phyloP scores from a whole-genome alignment of 2,888 invertebrate genomes.

The Brachypalpus laphriformis region DNA sequence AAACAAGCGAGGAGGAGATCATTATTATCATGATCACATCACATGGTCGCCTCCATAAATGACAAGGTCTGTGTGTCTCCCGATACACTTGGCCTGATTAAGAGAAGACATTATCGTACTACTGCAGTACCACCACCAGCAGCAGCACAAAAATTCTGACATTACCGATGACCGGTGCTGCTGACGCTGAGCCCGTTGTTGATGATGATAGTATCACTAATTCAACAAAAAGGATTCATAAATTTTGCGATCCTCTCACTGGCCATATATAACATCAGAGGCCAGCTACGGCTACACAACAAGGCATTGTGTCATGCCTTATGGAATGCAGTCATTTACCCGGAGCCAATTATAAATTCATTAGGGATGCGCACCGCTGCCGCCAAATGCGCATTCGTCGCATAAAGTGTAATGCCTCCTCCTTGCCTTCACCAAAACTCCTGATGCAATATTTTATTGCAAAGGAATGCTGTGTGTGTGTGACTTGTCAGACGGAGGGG shows the following conservation, averaged over 20 bases:
- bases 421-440: too few relatives aligned
- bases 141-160: too few relatives aligned
- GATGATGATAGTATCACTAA: constrained; percentile 63
- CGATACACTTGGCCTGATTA: constrained; percentile 54
- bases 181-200: constrained; percentile 52
- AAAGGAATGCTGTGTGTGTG: constrained; percentile 44
- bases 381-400: constrained; percentile 62
- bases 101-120: constrained; percentile 59
- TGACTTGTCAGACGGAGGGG: constrained; percentile 40
- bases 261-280: constrained; percentile 31
- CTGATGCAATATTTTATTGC: constrained; percentile 44
- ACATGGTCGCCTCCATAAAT: constrained; percentile 72
- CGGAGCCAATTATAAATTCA: constrained; percentile 73
- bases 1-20: constrained; percentile 48
- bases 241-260: constrained; percentile 57
- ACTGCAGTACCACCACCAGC: constrained; percentile 30
- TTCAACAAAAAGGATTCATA: constrained; percentile 71
- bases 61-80: constrained; percentile 46
- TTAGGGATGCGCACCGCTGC: constrained; percentile 68
- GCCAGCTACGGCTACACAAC: constrained; percentile 10
- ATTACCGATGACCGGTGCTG: constrained; percentile 75
- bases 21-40: constrained; percentile 70
- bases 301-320: constrained; percentile 66
- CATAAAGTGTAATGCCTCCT: constrained; percentile 49
- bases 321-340: constrained; percentile 73